phyloP scores from a whole-genome alignment of 2,113 vertebrate genomes.

The Mungos mungo region DNA sequence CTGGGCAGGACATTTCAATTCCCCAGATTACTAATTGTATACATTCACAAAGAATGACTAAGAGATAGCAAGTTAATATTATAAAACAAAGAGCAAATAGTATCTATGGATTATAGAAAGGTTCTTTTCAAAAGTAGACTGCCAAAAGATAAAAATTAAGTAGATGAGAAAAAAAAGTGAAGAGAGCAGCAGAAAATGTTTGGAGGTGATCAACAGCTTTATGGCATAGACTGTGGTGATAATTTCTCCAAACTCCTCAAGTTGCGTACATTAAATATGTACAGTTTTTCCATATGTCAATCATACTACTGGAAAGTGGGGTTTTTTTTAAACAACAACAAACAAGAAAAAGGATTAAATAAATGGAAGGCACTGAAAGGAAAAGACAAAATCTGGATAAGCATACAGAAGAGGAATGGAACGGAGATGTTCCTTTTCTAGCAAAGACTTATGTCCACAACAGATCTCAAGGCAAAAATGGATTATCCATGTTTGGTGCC shows the following conservation, averaged over 20 bases:
- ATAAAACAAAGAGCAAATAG: background rate
- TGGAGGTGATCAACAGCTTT: background rate
- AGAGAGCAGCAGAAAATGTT: background rate
- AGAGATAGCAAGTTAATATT: background rate
- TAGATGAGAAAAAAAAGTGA: background rate
- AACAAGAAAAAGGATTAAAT: background rate
- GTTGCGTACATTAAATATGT: background rate
- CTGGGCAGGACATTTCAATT: background rate
- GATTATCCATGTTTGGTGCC: background rate
- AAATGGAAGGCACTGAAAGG: background rate
- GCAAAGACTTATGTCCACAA: background rate
- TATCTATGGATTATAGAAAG: background rate
- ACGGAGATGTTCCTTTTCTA: background rate
- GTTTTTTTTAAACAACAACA: background rate
- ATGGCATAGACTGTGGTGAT: background rate
- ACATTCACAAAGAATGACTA: background rate
- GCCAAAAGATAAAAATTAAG: conserved; percentile 18
- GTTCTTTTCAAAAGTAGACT: background rate
- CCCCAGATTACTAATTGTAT: background rate
- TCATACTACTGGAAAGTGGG: background rate
- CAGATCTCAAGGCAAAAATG: background rate
- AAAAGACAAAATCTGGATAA: background rate
- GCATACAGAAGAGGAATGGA: background rate
- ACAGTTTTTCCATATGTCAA: background rate
- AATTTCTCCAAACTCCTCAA: background rate